Percentiles rank a stretch among this genome's conserved stretches.
These are phyloP conservation scores for Cheirogaleus major DNA, from an alignment of 2,797 vertebrate species.

Conservation along the genomic window DNA sequence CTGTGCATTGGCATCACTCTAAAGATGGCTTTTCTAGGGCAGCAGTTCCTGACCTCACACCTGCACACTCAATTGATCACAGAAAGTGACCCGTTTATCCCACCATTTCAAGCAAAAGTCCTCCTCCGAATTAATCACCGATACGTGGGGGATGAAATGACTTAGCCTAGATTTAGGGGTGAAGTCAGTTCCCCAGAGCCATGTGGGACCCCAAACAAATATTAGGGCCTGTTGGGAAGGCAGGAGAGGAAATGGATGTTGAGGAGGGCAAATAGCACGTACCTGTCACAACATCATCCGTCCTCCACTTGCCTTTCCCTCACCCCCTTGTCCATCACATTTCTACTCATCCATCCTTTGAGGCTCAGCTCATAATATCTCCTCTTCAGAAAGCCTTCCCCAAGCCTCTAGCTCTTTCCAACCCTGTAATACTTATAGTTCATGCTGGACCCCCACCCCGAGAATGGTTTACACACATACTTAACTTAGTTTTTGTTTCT, in stretches of 20 bases:
- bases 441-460: rapidly evolving
- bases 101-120: not conserved
- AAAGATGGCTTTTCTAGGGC: not conserved
- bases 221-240: not conserved
- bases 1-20: not conserved
- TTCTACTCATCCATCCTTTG: not conserved
- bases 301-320: not conserved
- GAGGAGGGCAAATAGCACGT: rapidly evolving
- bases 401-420: not conserved
- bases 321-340: too few species aligned
- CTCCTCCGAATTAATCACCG: not conserved
- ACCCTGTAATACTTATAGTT: not conserved
- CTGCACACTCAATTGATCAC: not conserved
- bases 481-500: not conserved
- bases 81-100: not conserved
- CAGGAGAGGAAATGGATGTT: rapidly evolving
- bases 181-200: not conserved
- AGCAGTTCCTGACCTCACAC: not conserved
- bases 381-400: not conserved
- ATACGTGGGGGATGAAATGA: not conserved
- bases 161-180: not conserved
- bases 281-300: not conserved
- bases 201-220: not conserved
- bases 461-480: not conserved
- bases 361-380: not conserved